phyloP scores from a whole-genome alignment of 1,140 invertebrate genomes.

The Antheraea mylitta region DNA sequence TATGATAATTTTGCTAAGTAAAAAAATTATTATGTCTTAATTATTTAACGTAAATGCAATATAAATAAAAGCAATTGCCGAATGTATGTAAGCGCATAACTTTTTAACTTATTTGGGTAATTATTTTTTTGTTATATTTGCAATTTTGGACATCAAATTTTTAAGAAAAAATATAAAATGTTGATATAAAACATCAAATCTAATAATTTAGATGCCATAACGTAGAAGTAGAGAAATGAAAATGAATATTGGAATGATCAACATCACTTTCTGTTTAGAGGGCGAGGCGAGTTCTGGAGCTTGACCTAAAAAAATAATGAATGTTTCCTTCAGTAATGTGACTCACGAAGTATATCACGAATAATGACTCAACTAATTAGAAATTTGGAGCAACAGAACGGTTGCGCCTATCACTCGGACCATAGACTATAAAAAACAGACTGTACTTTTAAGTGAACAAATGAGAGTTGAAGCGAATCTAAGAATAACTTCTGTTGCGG shows the following conservation, averaged over 20 bases:
- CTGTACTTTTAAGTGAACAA: background rate
- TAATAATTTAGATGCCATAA: background rate
- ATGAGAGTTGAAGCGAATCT: no score
- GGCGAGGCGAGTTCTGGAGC: background rate
- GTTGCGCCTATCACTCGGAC: slow-evolving; percentile 11
- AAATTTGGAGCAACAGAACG: slow-evolving; percentile 9
- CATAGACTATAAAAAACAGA: background rate
- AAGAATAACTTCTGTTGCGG: no score
- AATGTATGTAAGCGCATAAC: no score
- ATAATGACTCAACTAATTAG: slow-evolving; percentile 5
- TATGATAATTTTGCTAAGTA: no score
- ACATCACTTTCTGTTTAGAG: background rate
- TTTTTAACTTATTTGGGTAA: no score
- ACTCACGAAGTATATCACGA: background rate
- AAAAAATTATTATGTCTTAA: no score
- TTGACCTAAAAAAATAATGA: background rate
- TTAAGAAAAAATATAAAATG: no score
- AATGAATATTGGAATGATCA: background rate
- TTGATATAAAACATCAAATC: no score
- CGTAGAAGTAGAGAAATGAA: background rate
- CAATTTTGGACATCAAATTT: no score
- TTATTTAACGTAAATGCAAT: no score
- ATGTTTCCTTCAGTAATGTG: background rate
- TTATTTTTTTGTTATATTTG: no score
- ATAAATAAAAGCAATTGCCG: no score